These are phyloP conservation scores for Drosophila gaucha DNA, from an alignment of 2,888 invertebrate genomes.

Conservation along the genomic window DNA sequence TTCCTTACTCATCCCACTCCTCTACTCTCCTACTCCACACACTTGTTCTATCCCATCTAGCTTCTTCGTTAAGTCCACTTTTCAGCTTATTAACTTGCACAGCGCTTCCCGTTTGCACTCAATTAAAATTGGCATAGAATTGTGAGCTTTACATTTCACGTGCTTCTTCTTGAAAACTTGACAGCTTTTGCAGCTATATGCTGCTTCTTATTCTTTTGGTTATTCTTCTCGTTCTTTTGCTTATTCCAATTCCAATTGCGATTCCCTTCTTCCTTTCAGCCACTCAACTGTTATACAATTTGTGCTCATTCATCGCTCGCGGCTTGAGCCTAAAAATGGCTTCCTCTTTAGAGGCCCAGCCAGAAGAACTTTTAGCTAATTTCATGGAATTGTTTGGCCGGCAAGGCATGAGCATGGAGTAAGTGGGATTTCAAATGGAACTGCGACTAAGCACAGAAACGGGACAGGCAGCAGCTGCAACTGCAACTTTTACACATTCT, in stretches of 20 bases:
- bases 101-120: conserved; percentile 57
- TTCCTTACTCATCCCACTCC: too few species aligned
- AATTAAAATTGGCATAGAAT: conserved; percentile 74
- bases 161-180: conserved; percentile 38
- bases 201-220: conserved; percentile 5
- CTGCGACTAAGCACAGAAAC: conserved; percentile 30
- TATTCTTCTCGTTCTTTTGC: conserved; percentile 17
- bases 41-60: background rate
- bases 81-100: conserved; percentile 64
- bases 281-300: conserved; percentile 64
- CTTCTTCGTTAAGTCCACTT: conserved; percentile 44
- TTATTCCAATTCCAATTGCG: conserved; percentile 33
- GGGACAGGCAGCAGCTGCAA: conserved; percentile 66
- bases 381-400: conserved; percentile 72
- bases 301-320: conserved; percentile 60
- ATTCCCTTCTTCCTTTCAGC: conserved; percentile 56
- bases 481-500: conserved; percentile 78
- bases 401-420: background rate
- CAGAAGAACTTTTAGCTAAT: conserved; percentile 71
- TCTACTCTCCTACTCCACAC: too few species aligned
- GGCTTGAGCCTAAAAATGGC: conserved; percentile 75
- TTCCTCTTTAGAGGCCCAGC: conserved; percentile 36
- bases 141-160: conserved; percentile 53
- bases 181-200: conserved; percentile 19
- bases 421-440: conserved; percentile 12